Base-by-base conservation (phyloP, 2,797 vertebrate genomes). In the Clarias fuscus region DNA sequence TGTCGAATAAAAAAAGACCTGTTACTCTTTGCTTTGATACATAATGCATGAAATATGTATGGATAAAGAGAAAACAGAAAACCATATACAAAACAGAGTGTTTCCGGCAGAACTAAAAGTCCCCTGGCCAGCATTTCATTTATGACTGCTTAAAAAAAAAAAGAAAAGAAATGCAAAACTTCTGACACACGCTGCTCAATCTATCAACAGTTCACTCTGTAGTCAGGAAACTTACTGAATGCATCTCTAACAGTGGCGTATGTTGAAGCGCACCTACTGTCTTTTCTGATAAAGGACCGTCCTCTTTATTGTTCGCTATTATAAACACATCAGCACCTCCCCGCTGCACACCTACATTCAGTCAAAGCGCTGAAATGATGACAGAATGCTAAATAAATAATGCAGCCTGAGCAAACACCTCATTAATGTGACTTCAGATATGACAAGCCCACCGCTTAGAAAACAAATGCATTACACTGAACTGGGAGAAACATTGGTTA, bases 371-470 rank as follows among this genome's bases (percentile, higher is more conserved):
- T 84, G 76, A 84, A 87, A 65, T 8, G 75, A n/a, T 84, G 82
- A 87, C 82, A 87, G 82, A 67, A 75, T 64, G 67, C 48, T 80
- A 80, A 87, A 79, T 84, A 87, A 87, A 87, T 87, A 84, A 87
- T 71, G 86, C 76, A 84, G 73, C 82, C 86, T 70, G 79, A 84
- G 83, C 76, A 80, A 87, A 80, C 82, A 84, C 67, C 86, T 87
- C 67, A 83, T 84, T 87, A 84, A 84, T 75, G 71, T 80, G 68
- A 87, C 86, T 84, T 67, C 59, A 75, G 58, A 81, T 70, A 84
- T 87, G 86, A 87, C 86, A 87, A 87, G 82, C 68, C 76, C 70
- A 65, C 68, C 30, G 62, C 76, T 80, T 82, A 67, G 53, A 68
- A 82, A 77, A 82, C 78, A 87, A 85, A 75, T 30, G 59, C 43